Base-by-base conservation (phyloP, 2,113 vertebrate genomes). In the Cololabis saira region DNA sequence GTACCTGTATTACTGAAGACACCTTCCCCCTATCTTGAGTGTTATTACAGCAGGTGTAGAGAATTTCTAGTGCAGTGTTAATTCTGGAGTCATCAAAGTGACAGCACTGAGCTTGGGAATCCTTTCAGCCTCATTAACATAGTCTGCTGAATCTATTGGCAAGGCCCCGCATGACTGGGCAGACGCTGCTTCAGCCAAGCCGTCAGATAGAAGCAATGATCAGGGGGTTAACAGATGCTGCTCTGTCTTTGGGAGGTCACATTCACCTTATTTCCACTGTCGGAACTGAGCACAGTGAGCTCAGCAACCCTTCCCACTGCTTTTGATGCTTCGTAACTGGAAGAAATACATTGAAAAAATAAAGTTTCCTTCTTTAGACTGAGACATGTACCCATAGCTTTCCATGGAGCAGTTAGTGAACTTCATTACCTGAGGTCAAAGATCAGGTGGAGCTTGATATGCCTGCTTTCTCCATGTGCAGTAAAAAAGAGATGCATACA, bases 1-100 rank as follows among this genome's bases (percentile, higher is more conserved):
- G 78, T 84, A 80, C 74, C 74, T 71, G 69, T 43, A 72, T 81
- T 71, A 76, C 57, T 27, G 19, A 59, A 54, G 67, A 77, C 80
- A 74, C 45, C 71, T 71, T 79, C 53, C 45, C 54, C 70, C 81
- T 80, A 75, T 87, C 83, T 77, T 66, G 65, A 76, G 69, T 71
- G 80, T 80, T 87, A 87, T 81, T 87, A 77, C 70, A 87, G 86
- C 78, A 84, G 85, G 85, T 89, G 85, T 73, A 74, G 71, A 83
- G 83, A 74, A 78, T 84, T 82, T 85, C 74, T 48, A 49, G 67
- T 19, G n/a, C 80, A 22, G 48, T 51, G 81, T 87, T 91, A 82
- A 89, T 91, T 87, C 87, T 58, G 60, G 77, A 90, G 75, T 84
- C 61, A 60, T 84, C 84, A 88, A 88, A 83, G 72, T 88, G 90